Conservation (phyloP, 2,113 vertebrate species). For the Pomatostomus ruficeps region DNA sequence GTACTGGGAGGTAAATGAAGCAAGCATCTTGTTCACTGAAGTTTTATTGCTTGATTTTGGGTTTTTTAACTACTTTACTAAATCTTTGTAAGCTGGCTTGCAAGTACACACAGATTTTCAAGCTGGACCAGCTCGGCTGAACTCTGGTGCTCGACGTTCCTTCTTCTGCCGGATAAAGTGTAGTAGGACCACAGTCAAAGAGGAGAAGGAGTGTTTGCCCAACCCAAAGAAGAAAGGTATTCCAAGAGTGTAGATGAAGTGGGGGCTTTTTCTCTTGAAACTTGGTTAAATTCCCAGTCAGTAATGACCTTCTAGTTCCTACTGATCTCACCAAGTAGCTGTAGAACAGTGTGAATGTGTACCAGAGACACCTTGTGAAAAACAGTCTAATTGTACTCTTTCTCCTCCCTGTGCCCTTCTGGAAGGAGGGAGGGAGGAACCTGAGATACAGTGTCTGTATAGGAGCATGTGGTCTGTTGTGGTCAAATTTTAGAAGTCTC, state of each 20-base stretch:
- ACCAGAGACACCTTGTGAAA: neutral
- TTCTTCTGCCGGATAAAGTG: constrained; percentile 91
- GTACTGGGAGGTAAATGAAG: neutral
- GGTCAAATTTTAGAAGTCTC: neutral
- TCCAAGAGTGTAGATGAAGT: neutral
- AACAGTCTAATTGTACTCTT: neutral
- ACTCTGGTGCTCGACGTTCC: constrained; percentile 85
- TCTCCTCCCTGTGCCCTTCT: neutral
- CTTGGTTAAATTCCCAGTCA: neutral
- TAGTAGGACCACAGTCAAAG: constrained; percentile 77
- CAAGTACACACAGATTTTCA: constrained; percentile 87
- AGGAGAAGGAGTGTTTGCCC: constrained; percentile 79
- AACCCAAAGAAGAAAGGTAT: constrained; percentile 86
- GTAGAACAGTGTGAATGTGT: neutral
- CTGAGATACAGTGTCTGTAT: neutral
- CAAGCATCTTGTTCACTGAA: neutral
- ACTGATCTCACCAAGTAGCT: neutral
- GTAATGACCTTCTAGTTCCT: neutral
- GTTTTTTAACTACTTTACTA: neutral
- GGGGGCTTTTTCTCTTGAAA: neutral
- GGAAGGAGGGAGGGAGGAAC: neutral
- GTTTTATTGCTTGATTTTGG: neutral
- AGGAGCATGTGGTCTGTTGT: neutral
- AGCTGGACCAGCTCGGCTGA: constrained; percentile 73
- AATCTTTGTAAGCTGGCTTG: constrained; percentile 76